Evolutionary conservation across 2,888 invertebrate genomes (phyloP).

Genomic region (Catotricha subobsoleta): DNA sequence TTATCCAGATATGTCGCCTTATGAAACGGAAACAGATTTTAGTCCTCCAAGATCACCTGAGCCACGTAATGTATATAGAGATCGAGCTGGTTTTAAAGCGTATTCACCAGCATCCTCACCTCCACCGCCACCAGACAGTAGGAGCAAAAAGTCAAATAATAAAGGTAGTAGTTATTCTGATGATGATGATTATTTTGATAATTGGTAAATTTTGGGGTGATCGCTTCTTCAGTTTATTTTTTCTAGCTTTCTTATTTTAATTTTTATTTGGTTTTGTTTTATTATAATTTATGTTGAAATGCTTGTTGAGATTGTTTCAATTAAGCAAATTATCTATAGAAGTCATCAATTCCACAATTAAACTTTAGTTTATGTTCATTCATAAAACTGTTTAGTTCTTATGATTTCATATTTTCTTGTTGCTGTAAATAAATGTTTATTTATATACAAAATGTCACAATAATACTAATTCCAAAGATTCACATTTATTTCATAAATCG

Average conservation of each 20-base stretch:
- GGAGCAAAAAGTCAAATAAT: slow-evolving; percentile 8
- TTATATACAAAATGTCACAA: too few species aligned
- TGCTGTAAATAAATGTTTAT: too few species aligned
- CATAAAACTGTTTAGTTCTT: too few species aligned
- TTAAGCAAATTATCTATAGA: too few species aligned
- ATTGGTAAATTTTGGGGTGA: neutral
- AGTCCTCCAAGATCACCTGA: slow-evolving; percentile 44
- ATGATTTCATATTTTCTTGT: too few species aligned
- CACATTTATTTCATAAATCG: too few species aligned
- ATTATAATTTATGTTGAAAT: too few species aligned
- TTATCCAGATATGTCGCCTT: slow-evolving; percentile 28
- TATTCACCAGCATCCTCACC: slow-evolving; percentile 9
- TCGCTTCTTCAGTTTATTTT: neutral
- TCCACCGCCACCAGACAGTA: slow-evolving; percentile 6
- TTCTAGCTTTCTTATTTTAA: neutral
- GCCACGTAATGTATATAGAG: slow-evolving; percentile 26
- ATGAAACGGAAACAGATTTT: slow-evolving; percentile 47
- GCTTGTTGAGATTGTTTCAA: too few species aligned
- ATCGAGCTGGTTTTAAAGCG: slow-evolving; percentile 9
- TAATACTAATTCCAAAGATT: too few species aligned
- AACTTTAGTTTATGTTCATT: too few species aligned
- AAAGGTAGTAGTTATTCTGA: slow-evolving; percentile 12
- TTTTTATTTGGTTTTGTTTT: neutral
- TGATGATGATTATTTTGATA: too few species aligned
- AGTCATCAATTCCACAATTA: too few species aligned